phyloP scores from a whole-genome alignment of 2,113 vertebrate species.

The Channa maculata region DNA sequence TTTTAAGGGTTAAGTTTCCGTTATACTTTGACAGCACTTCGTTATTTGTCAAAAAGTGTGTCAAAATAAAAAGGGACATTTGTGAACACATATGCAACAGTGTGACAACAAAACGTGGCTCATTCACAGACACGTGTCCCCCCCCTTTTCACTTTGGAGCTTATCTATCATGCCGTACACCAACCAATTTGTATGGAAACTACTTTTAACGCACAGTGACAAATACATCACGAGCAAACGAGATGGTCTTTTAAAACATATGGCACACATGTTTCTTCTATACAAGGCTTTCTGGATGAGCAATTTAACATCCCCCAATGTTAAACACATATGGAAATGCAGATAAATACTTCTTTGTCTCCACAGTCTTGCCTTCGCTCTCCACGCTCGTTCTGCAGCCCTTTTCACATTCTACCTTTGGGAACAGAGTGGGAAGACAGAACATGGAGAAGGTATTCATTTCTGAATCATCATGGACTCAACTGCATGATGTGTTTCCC shows the following conservation, averaged over 20 bases:
- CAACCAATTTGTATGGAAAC: slow-evolving; percentile 75
- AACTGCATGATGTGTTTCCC: slow-evolving; percentile 48
- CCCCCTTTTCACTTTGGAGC: slow-evolving; percentile 49
- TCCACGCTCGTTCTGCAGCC: slow-evolving; percentile 51
- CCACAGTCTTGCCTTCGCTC: slow-evolving; percentile 26
- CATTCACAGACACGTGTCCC: slow-evolving; percentile 33
- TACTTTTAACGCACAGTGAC: slow-evolving; percentile 59
- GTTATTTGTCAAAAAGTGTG: slow-evolving; percentile 25
- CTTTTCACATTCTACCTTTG: slow-evolving; percentile 42
- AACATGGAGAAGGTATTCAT: slow-evolving; percentile 62
- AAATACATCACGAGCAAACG: slow-evolving; percentile 38
- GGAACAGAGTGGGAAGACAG: slow-evolving; percentile 64
- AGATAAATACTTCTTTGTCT: slow-evolving; percentile 75
- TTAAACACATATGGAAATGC: slow-evolving; percentile 66
- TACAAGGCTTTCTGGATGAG: slow-evolving; percentile 60
- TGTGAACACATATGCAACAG: slow-evolving; percentile 49
- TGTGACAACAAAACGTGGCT: slow-evolving; percentile 47
- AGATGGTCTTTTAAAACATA: slow-evolving; percentile 57
- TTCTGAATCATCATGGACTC: slow-evolving; percentile 68
- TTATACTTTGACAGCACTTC: slow-evolving; percentile 31
- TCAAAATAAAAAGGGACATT: slow-evolving; percentile 50
- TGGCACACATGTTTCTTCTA: slow-evolving; percentile 54
- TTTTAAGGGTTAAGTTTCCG: slow-evolving; percentile 34
- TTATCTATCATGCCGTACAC: slow-evolving; percentile 60
- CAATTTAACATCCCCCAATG: slow-evolving; percentile 52